Evolutionary conservation across 1,140 invertebrate species (phyloP).

Genomic region (Drosophila kohkoa): DNA sequence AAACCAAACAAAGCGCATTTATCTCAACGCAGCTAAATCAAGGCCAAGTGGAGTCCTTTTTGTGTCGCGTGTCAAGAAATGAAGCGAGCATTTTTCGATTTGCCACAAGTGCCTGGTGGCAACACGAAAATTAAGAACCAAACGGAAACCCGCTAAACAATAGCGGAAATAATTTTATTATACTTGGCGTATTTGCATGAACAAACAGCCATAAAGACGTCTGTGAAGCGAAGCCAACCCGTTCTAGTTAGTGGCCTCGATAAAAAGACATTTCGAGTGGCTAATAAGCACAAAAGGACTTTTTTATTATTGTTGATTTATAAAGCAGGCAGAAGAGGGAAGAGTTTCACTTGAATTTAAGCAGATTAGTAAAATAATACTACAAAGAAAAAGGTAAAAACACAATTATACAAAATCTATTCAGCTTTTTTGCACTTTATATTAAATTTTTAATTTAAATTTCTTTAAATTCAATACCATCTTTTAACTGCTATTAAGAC

Average conservation of each 20-base stretch:
- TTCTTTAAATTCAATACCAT: background rate
- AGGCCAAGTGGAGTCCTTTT: constrained; percentile 34
- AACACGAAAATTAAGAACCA: constrained; percentile 38
- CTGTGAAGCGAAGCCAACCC: constrained; percentile 48
- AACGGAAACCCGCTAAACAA: constrained; percentile 57
- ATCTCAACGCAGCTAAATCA: constrained; percentile 74
- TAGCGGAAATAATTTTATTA: constrained; percentile 77
- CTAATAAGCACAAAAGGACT: constrained; percentile 47
- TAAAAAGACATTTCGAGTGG: constrained; percentile 51
- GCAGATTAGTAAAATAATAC: background rate
- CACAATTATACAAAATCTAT: too few relatives aligned
- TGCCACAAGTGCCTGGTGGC: constrained; percentile 22
- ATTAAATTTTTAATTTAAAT: background rate
- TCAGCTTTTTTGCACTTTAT: too few relatives aligned
- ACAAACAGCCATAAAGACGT: constrained; percentile 70
- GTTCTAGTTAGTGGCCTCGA: constrained; percentile 53
- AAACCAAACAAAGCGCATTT: constrained; percentile 74
- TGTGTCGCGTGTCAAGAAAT: constrained; percentile 67
- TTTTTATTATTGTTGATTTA: background rate
- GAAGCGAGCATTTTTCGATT: constrained; percentile 36
- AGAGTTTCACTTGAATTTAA: background rate
- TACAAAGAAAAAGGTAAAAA: background rate
- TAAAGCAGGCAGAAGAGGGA: background rate
- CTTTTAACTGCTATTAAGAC: background rate
- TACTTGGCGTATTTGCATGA: constrained; percentile 67